Evolutionary conservation across 2,797 vertebrate genomes (phyloP).

Genomic region (Lagocephalus sceleratus): DNA sequence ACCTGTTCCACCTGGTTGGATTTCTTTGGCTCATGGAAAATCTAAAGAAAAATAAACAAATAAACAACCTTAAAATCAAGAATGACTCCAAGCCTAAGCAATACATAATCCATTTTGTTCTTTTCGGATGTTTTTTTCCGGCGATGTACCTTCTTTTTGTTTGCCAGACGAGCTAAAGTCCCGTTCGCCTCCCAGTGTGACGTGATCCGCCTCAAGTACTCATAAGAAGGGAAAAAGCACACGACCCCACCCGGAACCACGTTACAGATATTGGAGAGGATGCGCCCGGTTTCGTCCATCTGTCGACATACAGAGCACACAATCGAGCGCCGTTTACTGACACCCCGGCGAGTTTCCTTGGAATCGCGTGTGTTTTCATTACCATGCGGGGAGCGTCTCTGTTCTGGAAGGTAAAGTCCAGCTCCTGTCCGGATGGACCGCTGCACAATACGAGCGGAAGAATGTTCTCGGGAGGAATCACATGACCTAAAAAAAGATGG

Average conservation of each 20-base stretch:
- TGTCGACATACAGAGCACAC: slow-evolving; percentile 49
- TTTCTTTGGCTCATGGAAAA: slow-evolving; percentile 94
- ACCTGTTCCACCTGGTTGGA: slow-evolving; percentile 91
- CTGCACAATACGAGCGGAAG: slow-evolving; percentile 87
- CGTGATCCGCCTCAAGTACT: slow-evolving; percentile 84
- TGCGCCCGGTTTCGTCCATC: slow-evolving; percentile 91
- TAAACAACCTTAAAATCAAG: too few relatives aligned
- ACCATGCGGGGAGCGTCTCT: slow-evolving; percentile 90
- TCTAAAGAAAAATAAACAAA: slow-evolving; percentile 62
- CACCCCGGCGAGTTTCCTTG: neutral
- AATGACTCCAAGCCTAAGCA: neutral
- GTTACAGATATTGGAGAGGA: slow-evolving; percentile 90
- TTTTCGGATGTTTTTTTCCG: too few relatives aligned
- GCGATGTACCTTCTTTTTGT: slow-evolving; percentile 87
- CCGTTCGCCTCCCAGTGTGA: slow-evolving; percentile 87
- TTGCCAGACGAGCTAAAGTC: slow-evolving; percentile 76
- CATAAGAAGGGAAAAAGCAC: slow-evolving; percentile 95
- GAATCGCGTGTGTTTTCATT: slow-evolving; percentile 3
- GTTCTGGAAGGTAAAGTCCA: slow-evolving; percentile 92
- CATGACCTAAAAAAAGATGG: slow-evolving; percentile 78
- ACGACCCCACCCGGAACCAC: slow-evolving; percentile 90
- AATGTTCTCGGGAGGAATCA: slow-evolving; percentile 92
- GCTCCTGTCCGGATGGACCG: slow-evolving; percentile 88
- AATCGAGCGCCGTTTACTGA: neutral
- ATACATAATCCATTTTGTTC: too few relatives aligned